These are phyloP conservation scores for Hyles euphorbiae DNA, from an alignment of 1,140 invertebrate species.

Conservation along the genomic window DNA sequence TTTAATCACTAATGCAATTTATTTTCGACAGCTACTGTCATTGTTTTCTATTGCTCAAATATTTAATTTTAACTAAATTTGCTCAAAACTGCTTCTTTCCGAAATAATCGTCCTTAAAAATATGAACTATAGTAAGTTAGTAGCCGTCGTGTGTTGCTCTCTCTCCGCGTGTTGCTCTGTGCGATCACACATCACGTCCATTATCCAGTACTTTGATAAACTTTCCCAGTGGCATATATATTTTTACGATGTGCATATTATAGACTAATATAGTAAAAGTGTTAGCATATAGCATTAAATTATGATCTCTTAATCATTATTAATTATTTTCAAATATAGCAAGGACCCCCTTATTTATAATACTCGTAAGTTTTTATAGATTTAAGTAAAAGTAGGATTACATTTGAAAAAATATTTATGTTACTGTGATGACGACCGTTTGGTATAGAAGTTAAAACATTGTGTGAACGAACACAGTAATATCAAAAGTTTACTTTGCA, in stretches of 20 bases:
- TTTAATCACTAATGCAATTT: conserved; percentile 8
- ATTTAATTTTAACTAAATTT: conserved; percentile 66
- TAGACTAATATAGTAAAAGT: conserved; percentile 67
- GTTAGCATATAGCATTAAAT: conserved; percentile 62
- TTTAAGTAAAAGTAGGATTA: conserved; percentile 38
- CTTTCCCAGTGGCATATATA: conserved; percentile 53
- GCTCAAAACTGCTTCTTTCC: conserved; percentile 57
- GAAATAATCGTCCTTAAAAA: conserved; percentile 7
- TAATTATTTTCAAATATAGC: conserved; percentile 68
- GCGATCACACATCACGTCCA: conserved; percentile 19
- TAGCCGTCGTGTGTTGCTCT: conserved; percentile 16
- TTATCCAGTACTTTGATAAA: conserved; percentile 32
- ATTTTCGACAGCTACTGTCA: conserved; percentile 55
- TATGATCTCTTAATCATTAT: conserved; percentile 76
- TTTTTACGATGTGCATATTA: conserved; percentile 55
- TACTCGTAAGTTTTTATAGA: conserved; percentile 72
- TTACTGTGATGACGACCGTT: conserved; percentile 32
- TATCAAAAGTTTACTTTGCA: too few species aligned
- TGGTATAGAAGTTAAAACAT: too few species aligned
- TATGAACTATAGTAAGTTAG: conserved; percentile 1
- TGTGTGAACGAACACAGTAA: too few species aligned
- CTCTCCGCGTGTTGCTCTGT: neutral
- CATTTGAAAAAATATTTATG: conserved; percentile 35
- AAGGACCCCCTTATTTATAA: conserved; percentile 67
- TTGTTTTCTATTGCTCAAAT: conserved; percentile 61